These are phyloP conservation scores for Teleogryllus oceanicus DNA, from an alignment of 2,888 invertebrate species.

Conservation along the genomic window DNA sequence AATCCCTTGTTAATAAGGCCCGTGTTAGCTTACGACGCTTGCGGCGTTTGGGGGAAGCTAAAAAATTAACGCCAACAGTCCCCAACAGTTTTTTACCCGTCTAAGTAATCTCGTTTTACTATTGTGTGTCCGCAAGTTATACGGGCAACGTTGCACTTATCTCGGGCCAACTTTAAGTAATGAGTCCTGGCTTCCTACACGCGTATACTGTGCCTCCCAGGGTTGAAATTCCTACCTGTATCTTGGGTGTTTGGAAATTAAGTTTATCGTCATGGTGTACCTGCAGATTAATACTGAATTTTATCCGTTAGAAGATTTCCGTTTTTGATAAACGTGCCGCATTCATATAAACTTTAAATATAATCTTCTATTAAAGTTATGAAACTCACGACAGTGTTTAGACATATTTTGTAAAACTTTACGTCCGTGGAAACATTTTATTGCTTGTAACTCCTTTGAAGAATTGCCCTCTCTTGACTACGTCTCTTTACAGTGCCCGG, in stretches of 20 bases:
- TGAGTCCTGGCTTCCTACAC: background rate
- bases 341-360: background rate
- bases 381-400: background rate
- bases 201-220: background rate
- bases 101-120: conserved; percentile 18
- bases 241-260: background rate
- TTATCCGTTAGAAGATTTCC: background rate
- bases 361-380: background rate
- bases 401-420: background rate
- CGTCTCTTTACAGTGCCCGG: too few relatives aligned
- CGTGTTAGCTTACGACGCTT: conserved; percentile 18
- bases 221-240: background rate
- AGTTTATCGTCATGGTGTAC: background rate
- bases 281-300: background rate
- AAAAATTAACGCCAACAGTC: conserved; percentile 18
- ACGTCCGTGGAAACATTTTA: background rate
- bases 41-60: conserved; percentile 18
- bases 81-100: conserved; percentile 1
- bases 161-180: conserved; percentile 9
- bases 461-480: background rate
- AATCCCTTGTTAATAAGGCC: conserved; percentile 18
- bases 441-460: background rate
- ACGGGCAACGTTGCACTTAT: conserved; percentile 7
- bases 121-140: conserved; percentile 18
- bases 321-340: background rate